Evolutionary conservation across 30 jellyfish, hydroid and myxozoan species (phyloP), one percentile per base, ranked within the genome.

Genomic region (Catostylus mosaicus): DNA sequence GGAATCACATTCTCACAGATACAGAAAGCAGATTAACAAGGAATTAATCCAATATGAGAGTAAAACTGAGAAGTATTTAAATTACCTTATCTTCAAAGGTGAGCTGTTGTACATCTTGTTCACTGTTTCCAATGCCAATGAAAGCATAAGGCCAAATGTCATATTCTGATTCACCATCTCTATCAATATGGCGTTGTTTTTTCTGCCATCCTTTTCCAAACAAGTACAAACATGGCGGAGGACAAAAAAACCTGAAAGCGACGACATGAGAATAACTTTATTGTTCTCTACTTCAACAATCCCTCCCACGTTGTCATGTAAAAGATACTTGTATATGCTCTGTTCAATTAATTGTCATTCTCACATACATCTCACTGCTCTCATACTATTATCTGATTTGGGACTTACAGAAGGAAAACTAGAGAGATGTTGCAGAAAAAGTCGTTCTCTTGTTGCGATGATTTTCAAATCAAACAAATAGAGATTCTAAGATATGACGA

Each of bases 121-220:
- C 99, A 40, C 96, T 84, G 67, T 90, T 77, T 14, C 99, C 99
- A 57, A 95, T 95, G 2, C 95, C 95, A 18, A 89, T 85, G 64
- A 95, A 89, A 19, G 97, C 97, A 68, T 82, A 84, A 30, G 99
- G 99, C 89, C 96, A 95, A 59, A 75, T 57, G 60, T 83, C 90
- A 69, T 66, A 81, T 47, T 89, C 95, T 22, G 94, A 71, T 65
- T 88, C 97, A 45, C 97, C 93, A 22, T 81, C 98, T 2, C 95
- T 72, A 63, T 84, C 90, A 68, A 90, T 86, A 45, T 85, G 94
- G 50, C 91, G 82, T 60, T 88, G 97, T 51, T 79, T 79, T 82
- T 95, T 88, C 62, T 94, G 92, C 99, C 99, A 95, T 3, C 97
- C 99, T 82, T 95, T 95, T 12, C 99, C 97, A 66, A 82, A 89